Percentiles rank a stretch among this genome's conserved stretches.
These are phyloP conservation scores for Myiothlypis chrysogaster DNA, from an alignment of 2,797 vertebrate genomes.

Conservation along the genomic window DNA sequence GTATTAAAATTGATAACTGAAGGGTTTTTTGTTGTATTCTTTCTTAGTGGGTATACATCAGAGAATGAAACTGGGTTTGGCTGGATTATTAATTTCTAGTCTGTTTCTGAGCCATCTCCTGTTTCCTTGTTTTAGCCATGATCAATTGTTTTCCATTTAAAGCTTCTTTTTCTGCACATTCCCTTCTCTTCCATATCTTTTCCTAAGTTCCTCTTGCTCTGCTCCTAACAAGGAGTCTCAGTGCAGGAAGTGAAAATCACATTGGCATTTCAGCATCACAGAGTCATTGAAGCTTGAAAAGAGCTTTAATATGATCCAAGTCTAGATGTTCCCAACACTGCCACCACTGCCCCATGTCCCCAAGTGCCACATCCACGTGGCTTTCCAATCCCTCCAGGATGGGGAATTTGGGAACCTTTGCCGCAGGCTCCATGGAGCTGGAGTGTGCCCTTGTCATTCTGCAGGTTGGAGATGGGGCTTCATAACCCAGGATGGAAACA, in stretches of 20 bases:
- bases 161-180: background rate
- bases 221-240: background rate
- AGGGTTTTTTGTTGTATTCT: rapidly evolving
- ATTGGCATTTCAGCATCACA: background rate
- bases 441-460: background rate
- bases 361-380: background rate
- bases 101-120: background rate
- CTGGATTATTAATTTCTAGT: background rate
- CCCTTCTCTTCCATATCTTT: background rate
- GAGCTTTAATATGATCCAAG: background rate
- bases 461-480: background rate
- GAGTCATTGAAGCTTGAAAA: background rate
- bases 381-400: background rate
- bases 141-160: background rate
- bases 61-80: background rate
- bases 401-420: background rate
- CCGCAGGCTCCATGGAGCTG: background rate
- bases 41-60: background rate
- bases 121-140: background rate
- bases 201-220: background rate
- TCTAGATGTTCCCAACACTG: background rate
- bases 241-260: too few relatives aligned
- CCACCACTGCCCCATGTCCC: background rate
- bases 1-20: background rate
- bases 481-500: background rate